phyloP scores from a whole-genome alignment of 2,797 vertebrate species.

The Capromys pilorides region DNA sequence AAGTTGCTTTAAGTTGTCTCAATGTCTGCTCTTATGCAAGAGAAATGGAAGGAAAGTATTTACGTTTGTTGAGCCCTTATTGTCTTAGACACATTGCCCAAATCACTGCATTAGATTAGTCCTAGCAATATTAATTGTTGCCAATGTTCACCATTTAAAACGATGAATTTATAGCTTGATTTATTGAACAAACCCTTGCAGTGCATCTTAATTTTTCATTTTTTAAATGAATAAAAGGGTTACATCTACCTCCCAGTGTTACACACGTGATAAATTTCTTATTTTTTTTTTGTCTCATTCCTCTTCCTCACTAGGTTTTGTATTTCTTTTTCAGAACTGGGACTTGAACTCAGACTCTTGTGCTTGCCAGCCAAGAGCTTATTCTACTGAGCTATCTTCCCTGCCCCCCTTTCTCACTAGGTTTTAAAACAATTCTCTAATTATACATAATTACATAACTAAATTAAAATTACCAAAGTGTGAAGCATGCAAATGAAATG shows the following conservation, averaged over 20 bases:
- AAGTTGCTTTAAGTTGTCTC: not conserved
- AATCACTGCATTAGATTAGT: constrained; percentile 31
- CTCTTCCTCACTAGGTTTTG: not conserved
- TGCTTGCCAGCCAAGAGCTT: too few relatives aligned
- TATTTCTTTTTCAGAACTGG: too few relatives aligned
- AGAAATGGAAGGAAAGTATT: constrained; percentile 33
- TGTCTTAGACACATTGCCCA: not conserved
- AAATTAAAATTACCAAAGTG: not conserved
- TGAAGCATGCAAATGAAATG: not conserved
- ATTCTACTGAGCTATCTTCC: too few relatives aligned
- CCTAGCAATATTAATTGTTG: not conserved
- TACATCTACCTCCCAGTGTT: not conserved
- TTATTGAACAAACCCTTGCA: not conserved
- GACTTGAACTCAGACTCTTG: too few relatives aligned
- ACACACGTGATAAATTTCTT: constrained; percentile 31
- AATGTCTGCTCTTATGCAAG: not conserved
- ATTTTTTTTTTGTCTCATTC: not conserved
- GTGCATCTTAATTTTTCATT: not conserved
- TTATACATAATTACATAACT: constrained; percentile 15
- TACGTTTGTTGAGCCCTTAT: not conserved
- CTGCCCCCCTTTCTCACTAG: too few relatives aligned
- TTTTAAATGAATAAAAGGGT: not conserved
- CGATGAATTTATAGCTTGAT: constrained; percentile 2
- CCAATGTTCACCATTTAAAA: not conserved
- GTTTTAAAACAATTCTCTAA: not conserved